Percentiles rank a stretch among this genome's conserved stretches.
These are phyloP conservation scores for Metallyticus violacea DNA, from an alignment of 2,888 invertebrate species.

Conservation along the genomic window DNA sequence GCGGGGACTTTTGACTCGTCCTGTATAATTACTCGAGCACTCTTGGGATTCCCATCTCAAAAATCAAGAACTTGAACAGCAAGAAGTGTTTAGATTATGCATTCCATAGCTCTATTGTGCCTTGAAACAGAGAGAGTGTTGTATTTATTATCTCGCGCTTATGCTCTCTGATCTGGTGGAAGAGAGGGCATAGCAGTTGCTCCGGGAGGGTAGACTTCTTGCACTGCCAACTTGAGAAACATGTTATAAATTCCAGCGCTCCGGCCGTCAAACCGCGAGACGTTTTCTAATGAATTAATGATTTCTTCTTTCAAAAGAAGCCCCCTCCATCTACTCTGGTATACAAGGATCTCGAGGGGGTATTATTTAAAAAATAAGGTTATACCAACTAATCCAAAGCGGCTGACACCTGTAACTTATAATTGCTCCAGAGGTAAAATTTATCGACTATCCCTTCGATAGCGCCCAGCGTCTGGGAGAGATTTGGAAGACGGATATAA, in stretches of 20 bases:
- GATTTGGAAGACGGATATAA: conserved; percentile 20
- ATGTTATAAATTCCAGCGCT: not conserved
- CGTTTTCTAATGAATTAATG: conserved; percentile 4
- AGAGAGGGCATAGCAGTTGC: not conserved
- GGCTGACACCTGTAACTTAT: conserved; percentile 16
- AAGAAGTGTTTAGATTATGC: no score
- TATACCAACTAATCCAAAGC: conserved; percentile 6
- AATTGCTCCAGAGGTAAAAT: conserved; percentile 17
- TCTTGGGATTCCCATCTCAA: no score
- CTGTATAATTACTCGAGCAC: no score
- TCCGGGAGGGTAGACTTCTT: not conserved
- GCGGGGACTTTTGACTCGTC: no score
- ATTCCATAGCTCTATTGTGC: no score
- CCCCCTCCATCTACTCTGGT: not conserved
- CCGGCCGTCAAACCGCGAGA: not conserved
- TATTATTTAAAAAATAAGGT: conserved; percentile 10
- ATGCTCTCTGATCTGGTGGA: no score
- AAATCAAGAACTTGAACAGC: no score
- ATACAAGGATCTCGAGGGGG: not conserved
- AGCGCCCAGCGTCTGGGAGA: not conserved
- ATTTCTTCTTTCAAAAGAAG: not conserved
- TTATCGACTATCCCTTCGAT: conserved; percentile 10
- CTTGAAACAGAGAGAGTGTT: no score
- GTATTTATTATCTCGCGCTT: no score
- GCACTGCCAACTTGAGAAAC: not conserved